phyloP scores from a whole-genome alignment of 2,888 invertebrate genomes.

The Periphyllus acericola region DNA sequence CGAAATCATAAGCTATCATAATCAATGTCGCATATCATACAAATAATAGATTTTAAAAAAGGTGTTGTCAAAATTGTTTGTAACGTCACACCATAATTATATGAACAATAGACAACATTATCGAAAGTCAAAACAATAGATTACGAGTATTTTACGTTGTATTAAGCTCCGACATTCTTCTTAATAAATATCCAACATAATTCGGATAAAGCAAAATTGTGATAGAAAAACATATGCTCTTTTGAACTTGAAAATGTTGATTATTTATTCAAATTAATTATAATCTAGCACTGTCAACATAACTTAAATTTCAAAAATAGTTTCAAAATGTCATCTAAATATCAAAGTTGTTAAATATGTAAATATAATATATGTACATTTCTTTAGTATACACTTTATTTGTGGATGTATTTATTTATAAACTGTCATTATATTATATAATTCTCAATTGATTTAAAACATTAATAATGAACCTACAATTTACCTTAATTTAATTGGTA shows the following conservation, averaged over 20 bases:
- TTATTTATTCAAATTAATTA: background rate
- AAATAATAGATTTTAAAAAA: slow-evolving; percentile 22
- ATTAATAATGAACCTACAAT: no score
- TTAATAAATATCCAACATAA: background rate
- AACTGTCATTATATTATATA: no score
- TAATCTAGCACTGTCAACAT: no score
- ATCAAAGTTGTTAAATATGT: no score
- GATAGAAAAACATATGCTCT: background rate
- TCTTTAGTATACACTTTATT: no score
- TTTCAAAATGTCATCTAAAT: no score
- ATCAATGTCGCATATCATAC: background rate
- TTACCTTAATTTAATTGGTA: no score
- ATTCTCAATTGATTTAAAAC: no score
- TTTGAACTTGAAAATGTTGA: background rate
- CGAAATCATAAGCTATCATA: background rate
- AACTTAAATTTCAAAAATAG: no score
- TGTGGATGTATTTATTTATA: no score
- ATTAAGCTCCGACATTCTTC: background rate
- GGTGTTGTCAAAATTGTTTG: slow-evolving; percentile 8
- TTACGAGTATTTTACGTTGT: slow-evolving; percentile 1
- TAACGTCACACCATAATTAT: slow-evolving; percentile 19
- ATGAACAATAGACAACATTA: slow-evolving; percentile 49
- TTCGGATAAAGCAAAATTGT: background rate
- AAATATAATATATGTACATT: no score
- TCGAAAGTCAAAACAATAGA: slow-evolving; percentile 42